phyloP scores from a whole-genome alignment of 1,140 invertebrate genomes.

The Drosophila sechellia region DNA sequence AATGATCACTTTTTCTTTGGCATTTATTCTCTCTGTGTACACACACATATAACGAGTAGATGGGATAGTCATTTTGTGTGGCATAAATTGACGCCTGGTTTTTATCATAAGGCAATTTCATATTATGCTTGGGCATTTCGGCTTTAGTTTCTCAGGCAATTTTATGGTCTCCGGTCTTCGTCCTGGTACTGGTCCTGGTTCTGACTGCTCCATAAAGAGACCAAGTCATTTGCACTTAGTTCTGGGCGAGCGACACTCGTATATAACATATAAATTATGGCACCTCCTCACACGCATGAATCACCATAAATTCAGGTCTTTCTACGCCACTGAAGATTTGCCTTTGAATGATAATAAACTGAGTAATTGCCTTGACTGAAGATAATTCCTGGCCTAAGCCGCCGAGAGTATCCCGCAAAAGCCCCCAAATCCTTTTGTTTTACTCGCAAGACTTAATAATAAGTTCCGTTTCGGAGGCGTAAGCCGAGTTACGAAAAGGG shows the following conservation, averaged over 20 bases:
- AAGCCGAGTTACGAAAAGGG: slow-evolving; percentile 25
- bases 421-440: slow-evolving; percentile 65
- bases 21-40: background rate
- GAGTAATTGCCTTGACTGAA: slow-evolving; percentile 32
- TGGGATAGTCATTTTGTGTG: slow-evolving; percentile 32
- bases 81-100: slow-evolving; percentile 76
- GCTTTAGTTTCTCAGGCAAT: slow-evolving; percentile 61
- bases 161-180: slow-evolving; percentile 55
- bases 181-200: no score
- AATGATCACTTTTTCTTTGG: no score
- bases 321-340: slow-evolving; percentile 24
- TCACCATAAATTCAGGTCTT: slow-evolving; percentile 36
- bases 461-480: slow-evolving; percentile 58
- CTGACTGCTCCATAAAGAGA: slow-evolving; percentile 50
- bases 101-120: slow-evolving; percentile 79
- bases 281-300: slow-evolving; percentile 52
- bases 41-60: background rate
- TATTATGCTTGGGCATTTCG: slow-evolving; percentile 67
- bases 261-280: slow-evolving; percentile 70
- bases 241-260: slow-evolving; percentile 22
- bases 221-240: slow-evolving; percentile 75
- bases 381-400: slow-evolving; percentile 50
- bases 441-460: slow-evolving; percentile 63
- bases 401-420: slow-evolving; percentile 40
- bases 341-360: slow-evolving; percentile 46